These are phyloP conservation scores for Luffia ferchaultella DNA, from an alignment of 2,888 invertebrate genomes.

Conservation along the genomic window DNA sequence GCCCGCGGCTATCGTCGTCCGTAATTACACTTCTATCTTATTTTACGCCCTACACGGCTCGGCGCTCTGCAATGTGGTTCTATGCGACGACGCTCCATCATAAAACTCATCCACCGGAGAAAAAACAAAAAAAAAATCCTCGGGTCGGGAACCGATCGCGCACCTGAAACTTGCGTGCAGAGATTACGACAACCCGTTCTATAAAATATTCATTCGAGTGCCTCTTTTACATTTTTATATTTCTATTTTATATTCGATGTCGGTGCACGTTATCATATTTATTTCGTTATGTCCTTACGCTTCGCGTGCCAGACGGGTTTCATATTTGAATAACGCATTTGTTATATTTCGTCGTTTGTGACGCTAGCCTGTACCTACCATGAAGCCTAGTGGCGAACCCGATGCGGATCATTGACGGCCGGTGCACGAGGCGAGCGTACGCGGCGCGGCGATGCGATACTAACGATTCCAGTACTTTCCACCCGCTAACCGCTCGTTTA, in stretches of 20 bases:
- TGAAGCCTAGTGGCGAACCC: too few relatives aligned
- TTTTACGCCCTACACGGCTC: neutral
- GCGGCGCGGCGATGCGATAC: neutral
- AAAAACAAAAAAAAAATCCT: neutral
- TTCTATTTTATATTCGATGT: slow-evolving; percentile 26
- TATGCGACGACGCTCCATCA: neutral
- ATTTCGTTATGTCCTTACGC: slow-evolving; percentile 16
- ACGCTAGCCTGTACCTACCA: neutral
- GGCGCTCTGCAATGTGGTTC: neutral
- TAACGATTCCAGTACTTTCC: slow-evolving; percentile 14
- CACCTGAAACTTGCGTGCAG: slow-evolving; percentile 3
- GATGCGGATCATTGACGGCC: too few relatives aligned
- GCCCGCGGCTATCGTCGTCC: slow-evolving; percentile 16
- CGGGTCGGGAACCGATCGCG: slow-evolving; percentile 1
- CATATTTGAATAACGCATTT: neutral
- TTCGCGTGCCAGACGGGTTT: slow-evolving; percentile 9
- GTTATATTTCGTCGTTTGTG: neutral
- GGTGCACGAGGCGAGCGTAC: neutral
- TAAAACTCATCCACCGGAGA: neutral
- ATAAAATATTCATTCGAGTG: slow-evolving; percentile 32
- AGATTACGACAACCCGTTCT: slow-evolving; percentile 17
- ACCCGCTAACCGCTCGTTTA: slow-evolving; percentile 35
- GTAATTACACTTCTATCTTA: neutral
- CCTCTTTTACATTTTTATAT: slow-evolving; percentile 30
- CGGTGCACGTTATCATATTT: slow-evolving; percentile 23